Percentiles rank a stretch among this genome's conserved stretches.
Conservation (phyloP, 2,888 invertebrate species). For the Dasysyrphus albostriatus region DNA sequence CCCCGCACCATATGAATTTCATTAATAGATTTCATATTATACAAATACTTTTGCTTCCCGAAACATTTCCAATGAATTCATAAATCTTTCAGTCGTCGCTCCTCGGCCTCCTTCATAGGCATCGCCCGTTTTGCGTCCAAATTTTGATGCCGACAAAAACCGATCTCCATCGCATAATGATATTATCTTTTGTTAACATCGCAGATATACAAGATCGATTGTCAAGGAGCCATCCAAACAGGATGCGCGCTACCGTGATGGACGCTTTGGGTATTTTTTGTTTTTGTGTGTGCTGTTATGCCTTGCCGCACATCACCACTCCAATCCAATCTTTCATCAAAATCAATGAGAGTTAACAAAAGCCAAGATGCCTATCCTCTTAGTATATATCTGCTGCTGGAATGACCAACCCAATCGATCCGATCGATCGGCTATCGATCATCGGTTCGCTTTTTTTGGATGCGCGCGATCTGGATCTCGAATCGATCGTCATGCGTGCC, state of each 20-base stretch:
- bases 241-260: conserved; percentile 60
- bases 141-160: conserved; percentile 64
- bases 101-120: background rate
- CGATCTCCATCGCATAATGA: conserved; percentile 72
- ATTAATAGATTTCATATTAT: conserved; percentile 58
- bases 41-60: conserved; percentile 48
- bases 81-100: conserved; percentile 42
- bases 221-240: conserved; percentile 65
- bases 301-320: conserved; percentile 43
- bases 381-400: background rate
- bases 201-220: conserved; percentile 71
- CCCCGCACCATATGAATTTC: conserved; percentile 35
- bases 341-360: conserved; percentile 55
- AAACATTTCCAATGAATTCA: conserved; percentile 64
- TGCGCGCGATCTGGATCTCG: conserved; percentile 73
- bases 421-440: conserved; percentile 63
- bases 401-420: conserved; percentile 25
- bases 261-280: conserved; percentile 36
- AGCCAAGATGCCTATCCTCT: conserved; percentile 61
- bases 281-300: conserved; percentile 7
- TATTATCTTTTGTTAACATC: conserved; percentile 72
- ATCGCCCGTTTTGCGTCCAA: conserved; percentile 6
- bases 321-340: conserved; percentile 56
- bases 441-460: conserved; percentile 58
- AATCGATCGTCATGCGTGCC: conserved; percentile 76